Percentiles rank a stretch among this genome's conserved stretches.
phyloP scores from a whole-genome alignment of 2,888 invertebrate genomes.

The Drosophila meridionalis region DNA sequence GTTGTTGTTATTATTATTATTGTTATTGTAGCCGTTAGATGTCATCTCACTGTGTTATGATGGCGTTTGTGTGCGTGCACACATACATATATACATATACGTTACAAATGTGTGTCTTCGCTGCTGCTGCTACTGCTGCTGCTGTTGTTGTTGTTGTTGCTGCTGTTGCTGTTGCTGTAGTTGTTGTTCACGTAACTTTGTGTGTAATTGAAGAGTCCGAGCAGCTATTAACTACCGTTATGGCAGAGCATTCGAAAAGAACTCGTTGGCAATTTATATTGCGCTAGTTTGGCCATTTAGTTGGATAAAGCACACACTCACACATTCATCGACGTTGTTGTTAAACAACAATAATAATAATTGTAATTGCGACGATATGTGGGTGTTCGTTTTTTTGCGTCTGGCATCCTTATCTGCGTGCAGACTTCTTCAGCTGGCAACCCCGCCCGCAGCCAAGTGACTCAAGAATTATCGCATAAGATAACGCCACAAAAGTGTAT shows the following conservation, averaged over 20 bases:
- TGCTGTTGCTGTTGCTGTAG: constrained; percentile 27
- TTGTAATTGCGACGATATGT: constrained; percentile 53
- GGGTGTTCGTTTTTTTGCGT: constrained; percentile 44
- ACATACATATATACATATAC: constrained; percentile 1
- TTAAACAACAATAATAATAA: constrained; percentile 44
- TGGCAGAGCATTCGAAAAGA: constrained; percentile 27
- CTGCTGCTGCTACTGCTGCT: constrained; percentile 8
- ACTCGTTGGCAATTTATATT: constrained; percentile 39
- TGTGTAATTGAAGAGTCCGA: constrained; percentile 33
- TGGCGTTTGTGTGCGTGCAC: background rate
- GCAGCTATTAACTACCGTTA: constrained; percentile 52
- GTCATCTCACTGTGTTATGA: constrained; percentile 32
- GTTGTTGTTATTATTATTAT: constrained; percentile 6
- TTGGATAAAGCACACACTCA: constrained; percentile 30
- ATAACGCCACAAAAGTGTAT: constrained; percentile 32
- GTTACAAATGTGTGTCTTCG: constrained; percentile 29
- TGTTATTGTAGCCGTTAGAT: constrained; percentile 30
- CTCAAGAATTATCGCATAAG: constrained; percentile 48
- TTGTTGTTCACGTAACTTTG: constrained; percentile 61
- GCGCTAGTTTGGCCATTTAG: constrained; percentile 48
- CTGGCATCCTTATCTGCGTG: constrained; percentile 55
- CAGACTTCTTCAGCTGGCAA: constrained; percentile 49
- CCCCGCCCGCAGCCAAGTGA: constrained; percentile 48
- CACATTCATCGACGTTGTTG: constrained; percentile 29
- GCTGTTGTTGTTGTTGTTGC: background rate